Conservation (phyloP, 2,888 invertebrate species). For the Crocallis elinguaria region DNA sequence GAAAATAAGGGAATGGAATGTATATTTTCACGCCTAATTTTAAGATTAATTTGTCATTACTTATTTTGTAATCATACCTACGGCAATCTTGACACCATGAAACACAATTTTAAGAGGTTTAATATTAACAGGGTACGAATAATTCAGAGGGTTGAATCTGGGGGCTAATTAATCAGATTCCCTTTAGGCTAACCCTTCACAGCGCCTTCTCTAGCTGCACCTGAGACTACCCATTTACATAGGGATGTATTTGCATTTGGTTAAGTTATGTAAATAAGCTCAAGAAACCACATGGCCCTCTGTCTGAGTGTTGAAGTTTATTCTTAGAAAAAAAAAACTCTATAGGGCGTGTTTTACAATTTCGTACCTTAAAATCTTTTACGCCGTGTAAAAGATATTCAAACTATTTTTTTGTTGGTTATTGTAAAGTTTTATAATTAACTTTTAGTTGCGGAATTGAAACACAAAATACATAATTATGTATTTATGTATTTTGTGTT, state of each 20-base stretch:
- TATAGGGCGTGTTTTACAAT: too few relatives aligned
- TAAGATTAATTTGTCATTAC: too few relatives aligned
- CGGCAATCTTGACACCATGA: neutral
- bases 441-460: too few relatives aligned
- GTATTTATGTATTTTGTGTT: too few relatives aligned
- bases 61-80: neutral
- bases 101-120: neutral
- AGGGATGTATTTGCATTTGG: conserved; percentile 38
- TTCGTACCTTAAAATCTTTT: too few relatives aligned
- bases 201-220: conserved; percentile 47
- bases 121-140: conserved; percentile 42
- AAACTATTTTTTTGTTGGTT: too few relatives aligned
- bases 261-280: conserved; percentile 50
- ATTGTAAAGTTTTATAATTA: too few relatives aligned
- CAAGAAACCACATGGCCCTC: conserved; percentile 19
- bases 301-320: neutral
- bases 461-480: too few relatives aligned
- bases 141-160: conserved; percentile 66
- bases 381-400: too few relatives aligned
- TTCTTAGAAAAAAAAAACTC: neutral
- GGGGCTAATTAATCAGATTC: conserved; percentile 71
- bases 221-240: conserved; percentile 50
- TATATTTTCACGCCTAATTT: too few relatives aligned
- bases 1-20: too few relatives aligned
- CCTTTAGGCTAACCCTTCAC: conserved; percentile 47